These are phyloP conservation scores for Ctenochaetus hawaiiensis DNA, from an alignment of 2,797 vertebrate genomes.

Conservation along the genomic window DNA sequence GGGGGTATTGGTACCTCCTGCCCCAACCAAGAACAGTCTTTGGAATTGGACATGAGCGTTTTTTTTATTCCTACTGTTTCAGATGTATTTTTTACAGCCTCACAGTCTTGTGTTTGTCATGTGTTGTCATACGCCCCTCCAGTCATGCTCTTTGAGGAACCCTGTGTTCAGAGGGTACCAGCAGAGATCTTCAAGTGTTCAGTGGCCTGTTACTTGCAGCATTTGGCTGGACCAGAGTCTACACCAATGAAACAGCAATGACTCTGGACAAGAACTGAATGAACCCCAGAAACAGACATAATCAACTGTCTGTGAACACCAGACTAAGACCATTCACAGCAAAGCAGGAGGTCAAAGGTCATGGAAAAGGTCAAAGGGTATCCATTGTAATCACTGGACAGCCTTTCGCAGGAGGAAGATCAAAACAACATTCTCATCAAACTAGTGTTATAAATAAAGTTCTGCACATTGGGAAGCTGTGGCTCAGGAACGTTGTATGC, in stretches of 20 bases:
- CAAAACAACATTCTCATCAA: background rate
- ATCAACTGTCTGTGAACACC: background rate
- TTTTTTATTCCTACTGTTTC: background rate
- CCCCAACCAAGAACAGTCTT: background rate
- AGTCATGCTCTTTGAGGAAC: background rate
- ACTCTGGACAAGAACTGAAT: background rate
- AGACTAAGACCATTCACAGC: background rate
- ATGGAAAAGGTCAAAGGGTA: background rate
- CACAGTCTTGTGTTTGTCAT: background rate
- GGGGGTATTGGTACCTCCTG: too few relatives aligned
- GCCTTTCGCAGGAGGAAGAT: background rate
- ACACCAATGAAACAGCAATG: background rate
- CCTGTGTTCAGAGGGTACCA: background rate
- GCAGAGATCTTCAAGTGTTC: background rate
- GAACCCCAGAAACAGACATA: slow-evolving; percentile 1
- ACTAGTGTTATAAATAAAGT: too few relatives aligned
- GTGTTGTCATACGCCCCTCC: background rate
- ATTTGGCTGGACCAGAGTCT: background rate
- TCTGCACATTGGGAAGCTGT: too few relatives aligned
- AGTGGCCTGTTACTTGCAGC: background rate
- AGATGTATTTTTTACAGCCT: background rate
- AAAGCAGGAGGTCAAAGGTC: background rate
- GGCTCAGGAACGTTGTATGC: too few relatives aligned
- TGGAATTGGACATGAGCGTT: background rate
- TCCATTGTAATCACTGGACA: background rate